Evolutionary conservation across 2,888 invertebrate species (phyloP).

Genomic region (Gisinianus flammeolus): DNA sequence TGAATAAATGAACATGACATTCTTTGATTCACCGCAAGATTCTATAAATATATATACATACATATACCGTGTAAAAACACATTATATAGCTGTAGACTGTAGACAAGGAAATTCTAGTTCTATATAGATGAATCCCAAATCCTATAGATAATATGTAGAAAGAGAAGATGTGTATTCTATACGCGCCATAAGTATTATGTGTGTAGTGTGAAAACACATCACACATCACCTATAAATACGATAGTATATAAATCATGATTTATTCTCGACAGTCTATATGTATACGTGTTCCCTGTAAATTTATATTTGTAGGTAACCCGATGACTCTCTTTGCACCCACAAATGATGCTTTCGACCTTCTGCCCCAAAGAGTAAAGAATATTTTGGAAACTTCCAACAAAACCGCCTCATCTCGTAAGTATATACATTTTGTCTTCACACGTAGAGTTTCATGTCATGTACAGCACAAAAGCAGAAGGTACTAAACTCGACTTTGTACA

Average conservation of each 20-base stretch:
- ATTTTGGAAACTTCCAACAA: slow-evolving; percentile 48
- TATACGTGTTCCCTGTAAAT: slow-evolving; percentile 10
- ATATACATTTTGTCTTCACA: background rate
- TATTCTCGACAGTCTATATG: slow-evolving; percentile 2
- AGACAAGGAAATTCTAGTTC: background rate
- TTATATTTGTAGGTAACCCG: slow-evolving; percentile 52
- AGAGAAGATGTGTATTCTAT: too few species aligned
- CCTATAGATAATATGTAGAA: too few species aligned
- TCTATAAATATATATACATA: background rate
- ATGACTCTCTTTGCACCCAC: slow-evolving; percentile 59
- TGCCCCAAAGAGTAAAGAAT: slow-evolving; percentile 52
- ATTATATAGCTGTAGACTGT: background rate
- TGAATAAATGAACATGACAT: slow-evolving; percentile 16
- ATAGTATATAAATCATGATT: slow-evolving; percentile 23
- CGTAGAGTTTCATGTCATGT: background rate
- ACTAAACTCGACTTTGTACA: too few species aligned
- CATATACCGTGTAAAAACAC: background rate
- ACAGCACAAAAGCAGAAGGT: too few species aligned
- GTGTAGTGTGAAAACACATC: background rate
- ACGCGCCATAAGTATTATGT: background rate
- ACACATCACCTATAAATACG: background rate
- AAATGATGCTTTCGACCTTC: slow-evolving; percentile 58
- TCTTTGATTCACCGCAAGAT: background rate
- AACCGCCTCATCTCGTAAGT: slow-evolving; percentile 38
- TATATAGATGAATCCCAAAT: too few species aligned